Evolutionary conservation across 2,113 vertebrate species (phyloP).

Genomic region (Haemorhous mexicanus): DNA sequence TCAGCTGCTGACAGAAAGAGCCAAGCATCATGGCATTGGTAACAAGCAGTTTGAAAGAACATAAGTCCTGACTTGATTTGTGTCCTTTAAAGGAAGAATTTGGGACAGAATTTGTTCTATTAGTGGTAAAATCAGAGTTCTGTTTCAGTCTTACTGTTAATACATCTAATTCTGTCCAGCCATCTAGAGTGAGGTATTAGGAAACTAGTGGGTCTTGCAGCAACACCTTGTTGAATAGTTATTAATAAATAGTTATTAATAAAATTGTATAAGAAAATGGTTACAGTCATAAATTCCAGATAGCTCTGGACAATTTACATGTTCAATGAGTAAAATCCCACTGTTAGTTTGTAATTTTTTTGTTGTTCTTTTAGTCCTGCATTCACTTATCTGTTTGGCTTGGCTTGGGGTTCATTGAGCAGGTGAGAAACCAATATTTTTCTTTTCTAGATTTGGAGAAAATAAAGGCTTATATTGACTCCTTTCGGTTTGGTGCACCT

Average conservation of each 20-base stretch:
- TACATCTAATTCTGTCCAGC: background rate
- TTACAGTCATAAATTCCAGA: background rate
- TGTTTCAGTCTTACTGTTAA: background rate
- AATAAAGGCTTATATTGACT: slow-evolving; percentile 96
- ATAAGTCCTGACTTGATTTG: background rate
- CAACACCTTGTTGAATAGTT: background rate
- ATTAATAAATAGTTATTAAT: background rate
- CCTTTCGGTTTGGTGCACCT: slow-evolving; percentile 94
- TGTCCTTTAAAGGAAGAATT: background rate
- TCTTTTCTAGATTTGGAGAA: slow-evolving; percentile 90
- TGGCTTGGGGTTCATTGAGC: background rate
- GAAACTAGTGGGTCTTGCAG: background rate
- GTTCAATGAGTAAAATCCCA: background rate
- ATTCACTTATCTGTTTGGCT: background rate
- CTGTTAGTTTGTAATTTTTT: background rate
- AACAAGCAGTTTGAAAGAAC: slow-evolving; percentile 11
- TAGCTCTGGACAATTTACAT: background rate
- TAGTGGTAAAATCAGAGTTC: background rate
- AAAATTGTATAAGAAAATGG: background rate
- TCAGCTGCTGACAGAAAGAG: slow-evolving; percentile 91
- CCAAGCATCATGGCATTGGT: slow-evolving; percentile 91
- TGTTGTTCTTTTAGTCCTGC: background rate
- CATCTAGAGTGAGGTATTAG: background rate
- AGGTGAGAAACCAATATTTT: background rate
- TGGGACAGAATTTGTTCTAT: background rate